Percentiles rank a stretch among this genome's conserved stretches.
phyloP scores from a whole-genome alignment of 2,888 invertebrate species.

The Drosophila helvetica region DNA sequence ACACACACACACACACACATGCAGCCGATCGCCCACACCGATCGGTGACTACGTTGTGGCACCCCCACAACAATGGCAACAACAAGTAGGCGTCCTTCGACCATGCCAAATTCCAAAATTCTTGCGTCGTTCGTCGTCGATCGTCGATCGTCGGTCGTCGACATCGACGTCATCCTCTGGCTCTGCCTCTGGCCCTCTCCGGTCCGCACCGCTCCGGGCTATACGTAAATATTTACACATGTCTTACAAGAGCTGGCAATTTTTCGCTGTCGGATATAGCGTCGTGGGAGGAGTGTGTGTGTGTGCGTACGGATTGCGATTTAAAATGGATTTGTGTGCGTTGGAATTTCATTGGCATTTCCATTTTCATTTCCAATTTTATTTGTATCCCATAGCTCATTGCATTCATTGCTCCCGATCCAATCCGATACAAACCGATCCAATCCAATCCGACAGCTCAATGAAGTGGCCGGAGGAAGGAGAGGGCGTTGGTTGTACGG shows the following conservation, averaged over 20 bases:
- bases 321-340: conserved; percentile 27
- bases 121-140: conserved; percentile 72
- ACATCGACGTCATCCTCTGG: conserved; percentile 58
- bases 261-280: conserved; percentile 65
- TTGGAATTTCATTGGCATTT: conserved; percentile 77
- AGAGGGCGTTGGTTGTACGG: neutral
- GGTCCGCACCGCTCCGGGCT: conserved; percentile 9
- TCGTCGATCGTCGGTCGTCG: conserved; percentile 68
- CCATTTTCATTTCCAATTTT: conserved; percentile 40
- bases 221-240: conserved; percentile 76
- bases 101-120: conserved; percentile 77
- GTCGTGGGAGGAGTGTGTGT: conserved; percentile 1
- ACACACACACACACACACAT: conserved; percentile 6
- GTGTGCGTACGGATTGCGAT: neutral
- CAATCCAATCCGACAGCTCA: conserved; percentile 21
- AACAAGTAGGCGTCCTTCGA: conserved; percentile 72
- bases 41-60: conserved; percentile 13
- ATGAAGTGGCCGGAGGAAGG: conserved; percentile 1
- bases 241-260: conserved; percentile 73
- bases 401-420: conserved; percentile 21
- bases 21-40: conserved; percentile 12
- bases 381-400: conserved; percentile 11
- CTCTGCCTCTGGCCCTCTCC: neutral
- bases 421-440: neutral
- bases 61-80: conserved; percentile 29